phyloP scores from a whole-genome alignment of 1,140 invertebrate genomes.

The Liolophura sinensis region DNA sequence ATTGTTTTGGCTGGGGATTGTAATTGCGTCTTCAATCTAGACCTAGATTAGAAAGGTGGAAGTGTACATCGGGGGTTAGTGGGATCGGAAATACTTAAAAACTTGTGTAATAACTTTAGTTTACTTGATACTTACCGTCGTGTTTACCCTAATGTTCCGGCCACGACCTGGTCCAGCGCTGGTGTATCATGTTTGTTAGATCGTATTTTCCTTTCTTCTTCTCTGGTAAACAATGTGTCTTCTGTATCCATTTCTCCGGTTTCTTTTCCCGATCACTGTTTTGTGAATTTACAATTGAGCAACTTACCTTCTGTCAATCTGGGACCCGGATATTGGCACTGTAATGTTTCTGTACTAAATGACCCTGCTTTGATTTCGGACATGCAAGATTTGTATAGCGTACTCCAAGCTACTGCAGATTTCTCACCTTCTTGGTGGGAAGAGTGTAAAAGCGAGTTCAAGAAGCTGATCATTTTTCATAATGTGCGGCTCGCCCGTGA shows the following conservation, averaged over 20 bases:
- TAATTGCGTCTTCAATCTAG: constrained; percentile 6
- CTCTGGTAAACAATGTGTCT: background rate
- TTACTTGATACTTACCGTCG: constrained; percentile 4
- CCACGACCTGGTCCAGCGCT: constrained; percentile 2
- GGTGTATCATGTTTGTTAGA: constrained; percentile 7
- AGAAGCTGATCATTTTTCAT: background rate
- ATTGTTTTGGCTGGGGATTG: constrained; percentile 1
- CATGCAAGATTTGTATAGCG: constrained; percentile 1
- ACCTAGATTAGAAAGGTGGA: constrained; percentile 8
- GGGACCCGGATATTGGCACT: constrained; percentile 22
- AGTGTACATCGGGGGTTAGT: background rate
- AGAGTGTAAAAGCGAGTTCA: background rate
- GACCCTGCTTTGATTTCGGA: constrained; percentile 7
- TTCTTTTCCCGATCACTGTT: constrained; percentile 5
- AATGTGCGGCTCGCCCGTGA: background rate
- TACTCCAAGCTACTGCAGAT: background rate
- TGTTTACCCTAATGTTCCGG: background rate
- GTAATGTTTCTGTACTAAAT: constrained; percentile 19
- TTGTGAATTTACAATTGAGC: background rate
- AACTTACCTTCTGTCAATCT: background rate
- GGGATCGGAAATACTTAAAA: background rate
- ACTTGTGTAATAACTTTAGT: background rate
- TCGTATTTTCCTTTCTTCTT: constrained; percentile 14
- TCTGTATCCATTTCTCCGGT: background rate
- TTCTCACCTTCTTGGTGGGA: background rate